Base-by-base conservation (phyloP, 2,113 vertebrate genomes). In the Accipiter virgatus region DNA sequence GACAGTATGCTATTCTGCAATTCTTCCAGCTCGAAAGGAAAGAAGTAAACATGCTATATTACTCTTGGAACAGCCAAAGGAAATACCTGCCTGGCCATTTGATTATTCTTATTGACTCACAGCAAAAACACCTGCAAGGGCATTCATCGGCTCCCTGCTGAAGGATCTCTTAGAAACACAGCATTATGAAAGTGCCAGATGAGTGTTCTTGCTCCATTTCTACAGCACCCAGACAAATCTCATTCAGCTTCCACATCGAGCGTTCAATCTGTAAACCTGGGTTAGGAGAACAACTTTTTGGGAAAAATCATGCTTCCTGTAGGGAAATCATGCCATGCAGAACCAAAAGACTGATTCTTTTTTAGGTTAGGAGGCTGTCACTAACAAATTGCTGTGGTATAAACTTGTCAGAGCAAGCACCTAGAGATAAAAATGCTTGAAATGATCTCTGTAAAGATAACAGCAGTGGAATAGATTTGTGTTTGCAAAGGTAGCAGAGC, bases 181-280 rank as follows among this genome's bases (percentile, higher is more conserved):
- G 42, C 31, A 6, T 67, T 87, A 82, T 62, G 20, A 19, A 97
- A 93, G 59, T 89, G n/a, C 20, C 65, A 88, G 13, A 75, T 73
- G 45, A 86, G 19, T 15, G 18, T 42, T 91, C 85, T 94, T 94
- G 83, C 36, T 40, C 96, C 3, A 3, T 82, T 91, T 73, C 48
- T 96, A 80, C 91, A 61, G 78, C 79, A 94, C 70, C 43, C 47
- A 67, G 63, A 86, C 29, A 95, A 80, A 56, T 95, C 62, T 81
- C 48, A 83, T 83, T 93, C 77, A 91, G 29, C 53, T 75, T 88
- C 61, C 68, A 68, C 65, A 62, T 90, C 40, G n/a, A 87, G 52
- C 32, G 65, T 92, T 81, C 31, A 86, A 11, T 23, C 50, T 26
- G 17, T 94, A 95, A 93, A 93, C 88, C 82, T 81, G 63, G 20